A percentile compares a stretch with the other conserved stretches of the same genome.
These are phyloP conservation scores for Crypturellus tataupa DNA, from an alignment of 2,797 vertebrate genomes.

Conservation along the genomic window DNA sequence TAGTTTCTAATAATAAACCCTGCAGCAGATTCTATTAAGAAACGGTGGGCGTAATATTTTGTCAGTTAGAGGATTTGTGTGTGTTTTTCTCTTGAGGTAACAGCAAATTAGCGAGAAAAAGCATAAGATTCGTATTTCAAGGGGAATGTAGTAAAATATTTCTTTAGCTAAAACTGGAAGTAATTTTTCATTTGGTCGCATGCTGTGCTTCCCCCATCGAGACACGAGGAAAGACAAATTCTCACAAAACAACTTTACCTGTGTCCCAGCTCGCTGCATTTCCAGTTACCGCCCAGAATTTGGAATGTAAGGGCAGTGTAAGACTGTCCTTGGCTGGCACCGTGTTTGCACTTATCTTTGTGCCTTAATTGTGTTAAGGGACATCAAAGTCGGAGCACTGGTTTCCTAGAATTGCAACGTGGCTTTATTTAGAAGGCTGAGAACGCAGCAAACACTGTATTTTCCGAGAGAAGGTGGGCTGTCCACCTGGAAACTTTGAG, in stretches of 20 bases:
- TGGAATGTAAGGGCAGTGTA: background rate
- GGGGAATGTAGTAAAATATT: background rate
- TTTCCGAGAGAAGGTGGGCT: background rate
- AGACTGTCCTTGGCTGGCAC: background rate
- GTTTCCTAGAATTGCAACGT: background rate
- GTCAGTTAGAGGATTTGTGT: background rate
- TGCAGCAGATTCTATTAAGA: slow-evolving; percentile 19
- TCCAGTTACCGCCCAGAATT: background rate
- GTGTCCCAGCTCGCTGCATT: background rate
- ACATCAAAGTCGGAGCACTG: background rate
- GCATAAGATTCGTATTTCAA: background rate
- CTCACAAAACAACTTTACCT: background rate
- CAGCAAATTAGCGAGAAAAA: background rate
- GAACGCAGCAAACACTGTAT: background rate
- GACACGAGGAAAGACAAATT: background rate
- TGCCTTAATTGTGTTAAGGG: background rate
- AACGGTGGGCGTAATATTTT: slow-evolving; percentile 31
- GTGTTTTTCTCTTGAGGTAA: background rate
- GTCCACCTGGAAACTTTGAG: background rate
- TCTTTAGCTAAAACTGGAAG: background rate
- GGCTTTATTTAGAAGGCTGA: background rate
- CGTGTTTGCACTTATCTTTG: background rate
- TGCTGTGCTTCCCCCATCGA: background rate
- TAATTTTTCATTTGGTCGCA: background rate
- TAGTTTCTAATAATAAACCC: background rate